A percentile compares a stretch with the other conserved stretches of the same genome.
These are phyloP conservation scores for Procambarus clarkii DNA, from an alignment of 1,140 invertebrate species.

Conservation along the genomic window DNA sequence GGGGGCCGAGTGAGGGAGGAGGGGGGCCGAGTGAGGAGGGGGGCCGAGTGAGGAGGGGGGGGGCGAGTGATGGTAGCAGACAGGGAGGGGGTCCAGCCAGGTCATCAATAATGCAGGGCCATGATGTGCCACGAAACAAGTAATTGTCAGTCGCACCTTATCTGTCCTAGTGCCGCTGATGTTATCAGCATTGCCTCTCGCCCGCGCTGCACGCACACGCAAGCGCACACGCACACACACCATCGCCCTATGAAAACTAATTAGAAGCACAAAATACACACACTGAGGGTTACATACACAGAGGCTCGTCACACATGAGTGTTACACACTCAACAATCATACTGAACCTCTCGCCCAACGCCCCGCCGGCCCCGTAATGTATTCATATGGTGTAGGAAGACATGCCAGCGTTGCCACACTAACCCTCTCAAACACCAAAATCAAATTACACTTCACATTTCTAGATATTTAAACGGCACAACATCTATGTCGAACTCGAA, in stretches of 20 bases:
- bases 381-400: background rate
- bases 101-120: constrained; percentile 8
- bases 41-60: background rate
- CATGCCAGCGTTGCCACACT: background rate
- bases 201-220: background rate
- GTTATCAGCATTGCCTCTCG: background rate
- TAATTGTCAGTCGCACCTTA: background rate
- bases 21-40: background rate
- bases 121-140: background rate
- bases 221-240: background rate
- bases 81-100: background rate
- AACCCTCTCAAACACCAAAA: background rate
- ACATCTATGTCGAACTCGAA: background rate
- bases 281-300: too few species aligned
- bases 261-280: background rate
- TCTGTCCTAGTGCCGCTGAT: constrained; percentile 5
- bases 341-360: background rate
- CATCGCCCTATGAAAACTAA: background rate
- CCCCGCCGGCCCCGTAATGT: background rate
- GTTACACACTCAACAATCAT: background rate
- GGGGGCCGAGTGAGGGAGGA: background rate
- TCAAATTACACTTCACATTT: background rate
- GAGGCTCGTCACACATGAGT: background rate
- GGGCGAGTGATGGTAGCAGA: background rate
- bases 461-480: background rate